Base-by-base conservation (phyloP, 2,888 invertebrate species). In the Glyphotaelius pellucidus region DNA sequence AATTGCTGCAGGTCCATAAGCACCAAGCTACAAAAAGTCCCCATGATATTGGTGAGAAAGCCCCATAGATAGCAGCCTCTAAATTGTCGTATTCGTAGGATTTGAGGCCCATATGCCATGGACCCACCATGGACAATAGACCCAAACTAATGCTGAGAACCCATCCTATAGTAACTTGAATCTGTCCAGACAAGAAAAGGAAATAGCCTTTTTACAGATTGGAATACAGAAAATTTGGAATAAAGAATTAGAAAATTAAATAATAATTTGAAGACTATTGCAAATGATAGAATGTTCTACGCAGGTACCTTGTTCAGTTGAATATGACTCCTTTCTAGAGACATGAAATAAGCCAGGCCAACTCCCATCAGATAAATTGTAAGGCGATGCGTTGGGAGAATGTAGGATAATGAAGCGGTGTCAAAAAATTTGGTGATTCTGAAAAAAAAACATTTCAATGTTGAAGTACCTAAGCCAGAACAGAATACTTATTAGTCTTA, bases 31-130 rank as follows among this genome's bases (percentile, higher is more conserved):
- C 95, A 93, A 96, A 96, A 35, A 95, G 7, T 0, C 96, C 96
- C 97, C 97, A 97, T 79, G 96, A 93, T 5, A 97, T 95, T 0
- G 97, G 97, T 0, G 96, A 95, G 93, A 97, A 94, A 1, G 97
- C 96, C 0, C 96, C 96, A 94, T 97, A 97, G 85, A 96, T 83
- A 0, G 97, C 96, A 0, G 96, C 96, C 1, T 96, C 95, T 1
- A 94, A 94, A 89, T 95, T 95, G 91, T 96, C 95, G 94, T 96
- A 97, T 85, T 94, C 93, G 94, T 97, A 97, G 0, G 95, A 95
- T 67, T 95, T 95, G 19, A 95, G 94, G 0, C 96, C 96, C 96
- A 96, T 96, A 83, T 95, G 95, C 94, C 96, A 96, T 0, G 97
- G 97, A 38, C 96, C 96, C 84, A 95, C 94, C 93, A 96, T 95